These are phyloP conservation scores for Gambusia yucatana DNA, from an alignment of 2,797 vertebrate species.

Conservation along the genomic window DNA sequence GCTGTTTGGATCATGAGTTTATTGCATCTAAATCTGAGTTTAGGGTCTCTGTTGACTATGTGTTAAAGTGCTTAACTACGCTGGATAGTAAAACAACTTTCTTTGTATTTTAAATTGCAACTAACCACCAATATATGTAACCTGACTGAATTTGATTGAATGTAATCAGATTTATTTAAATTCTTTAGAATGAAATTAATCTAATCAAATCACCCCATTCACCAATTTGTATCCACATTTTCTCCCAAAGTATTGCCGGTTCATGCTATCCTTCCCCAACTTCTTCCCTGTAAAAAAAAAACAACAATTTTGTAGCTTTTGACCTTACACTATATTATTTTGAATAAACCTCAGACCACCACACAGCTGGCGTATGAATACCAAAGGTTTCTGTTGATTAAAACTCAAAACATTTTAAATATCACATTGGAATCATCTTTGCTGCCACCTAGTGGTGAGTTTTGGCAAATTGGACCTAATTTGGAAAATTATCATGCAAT, in stretches of 20 bases:
- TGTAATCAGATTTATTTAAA: neutral
- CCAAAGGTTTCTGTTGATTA: neutral
- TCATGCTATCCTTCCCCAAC: neutral
- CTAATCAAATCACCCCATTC: neutral
- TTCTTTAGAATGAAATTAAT: neutral
- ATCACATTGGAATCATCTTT: neutral
- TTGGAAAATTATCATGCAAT: neutral
- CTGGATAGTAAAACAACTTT: neutral
- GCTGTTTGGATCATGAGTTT: neutral
- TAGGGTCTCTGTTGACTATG: neutral
- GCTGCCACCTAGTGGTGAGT: neutral
- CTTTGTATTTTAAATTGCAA: neutral
- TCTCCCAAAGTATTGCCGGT: neutral
- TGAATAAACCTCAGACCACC: neutral
- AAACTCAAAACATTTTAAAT: neutral
- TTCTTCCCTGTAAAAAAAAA: neutral
- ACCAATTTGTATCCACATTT: neutral
- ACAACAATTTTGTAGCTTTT: neutral
- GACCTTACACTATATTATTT: neutral
- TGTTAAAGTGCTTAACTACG: neutral
- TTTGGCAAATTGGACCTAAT: neutral
- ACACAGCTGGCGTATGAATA: neutral
- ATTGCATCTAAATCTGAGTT: neutral
- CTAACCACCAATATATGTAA: neutral
- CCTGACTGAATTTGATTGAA: neutral